Evolutionary conservation across 2,797 vertebrate genomes (phyloP).

Genomic region (Leptoclinus maculatus): DNA sequence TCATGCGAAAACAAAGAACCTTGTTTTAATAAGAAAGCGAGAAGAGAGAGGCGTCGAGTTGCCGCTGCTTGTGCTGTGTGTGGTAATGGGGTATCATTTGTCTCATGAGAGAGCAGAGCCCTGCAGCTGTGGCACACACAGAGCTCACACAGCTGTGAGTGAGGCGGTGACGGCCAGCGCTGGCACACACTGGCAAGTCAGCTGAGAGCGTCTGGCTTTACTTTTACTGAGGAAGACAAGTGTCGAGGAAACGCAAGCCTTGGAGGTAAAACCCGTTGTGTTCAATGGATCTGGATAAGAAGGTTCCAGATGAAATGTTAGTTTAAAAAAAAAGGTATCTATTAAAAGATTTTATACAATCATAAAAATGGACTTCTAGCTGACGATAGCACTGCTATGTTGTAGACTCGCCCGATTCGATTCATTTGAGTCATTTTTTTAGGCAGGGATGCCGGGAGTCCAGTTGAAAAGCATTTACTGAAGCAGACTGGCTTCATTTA

Average conservation of each 20-base stretch:
- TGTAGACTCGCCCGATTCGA: neutral
- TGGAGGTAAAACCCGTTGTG: neutral
- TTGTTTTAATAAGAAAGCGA: constrained; percentile 57
- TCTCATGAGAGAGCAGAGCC: constrained; percentile 61
- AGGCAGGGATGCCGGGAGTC: neutral
- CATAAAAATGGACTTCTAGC: constrained; percentile 4
- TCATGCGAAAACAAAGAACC: constrained; percentile 47
- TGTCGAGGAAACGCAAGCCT: constrained; percentile 5
- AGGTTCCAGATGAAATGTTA: neutral
- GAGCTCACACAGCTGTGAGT: constrained; percentile 72
- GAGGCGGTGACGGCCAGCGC: constrained; percentile 45
- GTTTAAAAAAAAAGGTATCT: neutral
- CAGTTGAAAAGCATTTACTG: neutral
- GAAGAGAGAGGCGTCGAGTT: constrained; percentile 42
- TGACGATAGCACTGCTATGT: neutral
- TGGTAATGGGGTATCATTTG: constrained; percentile 69
- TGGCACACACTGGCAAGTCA: constrained; percentile 53
- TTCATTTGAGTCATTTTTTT: constrained; percentile 5
- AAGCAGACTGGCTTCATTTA: constrained; percentile 20
- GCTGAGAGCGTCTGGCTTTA: constrained; percentile 49
- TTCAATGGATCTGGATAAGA: neutral
- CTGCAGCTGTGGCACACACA: constrained; percentile 69
- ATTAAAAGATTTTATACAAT: neutral
- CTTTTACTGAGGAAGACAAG: constrained; percentile 21
- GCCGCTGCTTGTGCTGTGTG: constrained; percentile 50